Percentiles rank a stretch among this genome's conserved stretches.
phyloP scores from a whole-genome alignment of 2,888 invertebrate genomes.

The Machimus atricapillus region DNA sequence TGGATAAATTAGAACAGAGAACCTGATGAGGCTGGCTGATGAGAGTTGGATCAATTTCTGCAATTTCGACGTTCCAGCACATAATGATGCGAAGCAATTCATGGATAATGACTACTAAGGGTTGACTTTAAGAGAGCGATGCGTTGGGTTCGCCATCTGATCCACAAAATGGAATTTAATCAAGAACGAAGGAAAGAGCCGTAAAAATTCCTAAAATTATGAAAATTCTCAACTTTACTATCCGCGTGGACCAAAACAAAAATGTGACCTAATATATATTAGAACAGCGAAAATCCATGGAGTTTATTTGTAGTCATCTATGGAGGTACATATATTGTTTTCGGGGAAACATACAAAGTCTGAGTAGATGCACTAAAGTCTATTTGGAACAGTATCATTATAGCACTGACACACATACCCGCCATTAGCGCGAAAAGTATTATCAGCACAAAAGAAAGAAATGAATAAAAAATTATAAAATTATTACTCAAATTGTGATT shows the following conservation, averaged over 20 bases:
- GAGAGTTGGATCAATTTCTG: conserved; percentile 12
- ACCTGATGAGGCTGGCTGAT: background rate
- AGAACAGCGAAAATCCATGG: background rate
- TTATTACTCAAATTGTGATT: too few species aligned
- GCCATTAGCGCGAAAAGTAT: too few species aligned
- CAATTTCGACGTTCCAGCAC: background rate
- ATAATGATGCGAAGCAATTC: background rate
- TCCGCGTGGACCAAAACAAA: background rate
- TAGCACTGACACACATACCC: too few species aligned
- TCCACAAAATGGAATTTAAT: conserved; percentile 22
- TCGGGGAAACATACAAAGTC: background rate
- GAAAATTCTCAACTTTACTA: conserved; percentile 23
- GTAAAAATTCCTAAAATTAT: conserved; percentile 44
- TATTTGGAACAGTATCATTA: too few species aligned
- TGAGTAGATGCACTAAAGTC: background rate
- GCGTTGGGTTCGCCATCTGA: background rate
- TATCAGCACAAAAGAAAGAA: too few species aligned
- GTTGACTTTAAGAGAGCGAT: background rate
- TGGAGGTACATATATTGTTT: background rate
- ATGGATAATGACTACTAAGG: background rate
- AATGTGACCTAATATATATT: background rate
- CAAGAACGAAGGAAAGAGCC: background rate
- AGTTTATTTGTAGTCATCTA: background rate
- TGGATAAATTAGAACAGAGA: background rate
- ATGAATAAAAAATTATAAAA: too few species aligned